Evolutionary conservation across 2,797 vertebrate species (phyloP).

Genomic region (Intellagama lesueurii): DNA sequence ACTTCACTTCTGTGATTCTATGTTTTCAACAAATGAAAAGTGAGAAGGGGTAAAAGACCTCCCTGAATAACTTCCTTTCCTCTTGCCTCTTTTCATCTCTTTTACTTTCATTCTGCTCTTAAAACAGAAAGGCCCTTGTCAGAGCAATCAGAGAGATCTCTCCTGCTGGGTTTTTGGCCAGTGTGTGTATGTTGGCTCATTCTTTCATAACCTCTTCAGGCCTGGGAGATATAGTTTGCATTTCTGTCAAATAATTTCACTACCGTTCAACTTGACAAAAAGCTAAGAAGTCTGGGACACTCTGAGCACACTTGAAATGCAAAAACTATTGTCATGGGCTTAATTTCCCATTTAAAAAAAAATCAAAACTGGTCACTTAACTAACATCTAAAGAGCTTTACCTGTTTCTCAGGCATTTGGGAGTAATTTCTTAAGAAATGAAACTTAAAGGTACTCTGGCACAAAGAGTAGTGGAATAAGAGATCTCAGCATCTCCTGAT

Average conservation of each 20-base stretch:
- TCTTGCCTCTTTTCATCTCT: neutral
- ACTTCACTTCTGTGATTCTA: too few species aligned
- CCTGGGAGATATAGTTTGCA: neutral
- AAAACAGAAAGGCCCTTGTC: neutral
- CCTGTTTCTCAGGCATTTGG: too few species aligned
- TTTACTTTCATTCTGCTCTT: neutral
- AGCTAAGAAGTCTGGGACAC: neutral
- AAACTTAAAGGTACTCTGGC: too few species aligned
- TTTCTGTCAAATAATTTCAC: conserved; percentile 5
- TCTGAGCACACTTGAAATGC: neutral
- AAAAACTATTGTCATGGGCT: neutral
- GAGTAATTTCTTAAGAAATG: too few species aligned
- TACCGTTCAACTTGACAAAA: neutral
- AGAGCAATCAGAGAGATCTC: neutral
- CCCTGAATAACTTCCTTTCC: neutral
- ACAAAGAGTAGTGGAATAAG: too few species aligned
- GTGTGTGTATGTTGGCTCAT: neutral
- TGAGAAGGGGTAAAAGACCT: neutral
- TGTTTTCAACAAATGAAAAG: neutral
- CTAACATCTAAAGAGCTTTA: neutral
- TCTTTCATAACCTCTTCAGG: neutral
- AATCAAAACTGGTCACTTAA: neutral
- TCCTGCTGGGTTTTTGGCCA: neutral
- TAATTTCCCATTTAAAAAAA: neutral
- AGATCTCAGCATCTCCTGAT: too few species aligned